phyloP scores from a whole-genome alignment of 2,113 vertebrate genomes.

The Psittacula cyanocephala region DNA sequence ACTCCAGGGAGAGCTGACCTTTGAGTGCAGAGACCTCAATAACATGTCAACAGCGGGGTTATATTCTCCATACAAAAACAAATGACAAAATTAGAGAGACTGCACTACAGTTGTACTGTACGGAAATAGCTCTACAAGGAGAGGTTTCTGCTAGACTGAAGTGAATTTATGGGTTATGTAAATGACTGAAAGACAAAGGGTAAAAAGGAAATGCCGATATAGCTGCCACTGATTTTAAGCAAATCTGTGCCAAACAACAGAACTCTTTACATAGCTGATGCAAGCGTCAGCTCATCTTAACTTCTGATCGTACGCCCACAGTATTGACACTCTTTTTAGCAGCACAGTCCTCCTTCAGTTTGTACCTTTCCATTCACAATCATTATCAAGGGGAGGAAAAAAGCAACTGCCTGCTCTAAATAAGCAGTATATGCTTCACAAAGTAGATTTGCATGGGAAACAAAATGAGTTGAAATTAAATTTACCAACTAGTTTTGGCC shows the following conservation, averaged over 20 bases:
- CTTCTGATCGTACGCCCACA: slow-evolving; percentile 20
- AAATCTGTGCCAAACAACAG: neutral
- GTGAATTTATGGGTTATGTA: neutral
- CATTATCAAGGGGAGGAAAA: neutral
- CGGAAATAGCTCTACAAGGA: neutral
- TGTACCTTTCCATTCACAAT: neutral
- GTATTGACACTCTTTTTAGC: neutral
- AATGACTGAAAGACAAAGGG: neutral
- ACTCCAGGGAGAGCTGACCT: slow-evolving; percentile 26
- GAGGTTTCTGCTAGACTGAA: neutral
- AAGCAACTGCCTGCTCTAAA: neutral
- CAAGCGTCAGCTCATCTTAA: neutral
- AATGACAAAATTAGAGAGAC: slow-evolving; percentile 19
- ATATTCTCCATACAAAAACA: neutral
- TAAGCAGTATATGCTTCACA: neutral
- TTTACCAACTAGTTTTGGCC: neutral
- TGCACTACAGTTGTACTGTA: neutral
- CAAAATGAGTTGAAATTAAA: neutral
- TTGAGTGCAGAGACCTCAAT: neutral
- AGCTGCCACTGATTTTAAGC: neutral
- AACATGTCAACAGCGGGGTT: neutral
- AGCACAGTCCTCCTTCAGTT: neutral
- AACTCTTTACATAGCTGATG: neutral
- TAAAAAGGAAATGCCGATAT: neutral
- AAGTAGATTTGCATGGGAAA: neutral